Base-by-base conservation (phyloP, 2,888 invertebrate genomes). In the Monoplex corrugatus region DNA sequence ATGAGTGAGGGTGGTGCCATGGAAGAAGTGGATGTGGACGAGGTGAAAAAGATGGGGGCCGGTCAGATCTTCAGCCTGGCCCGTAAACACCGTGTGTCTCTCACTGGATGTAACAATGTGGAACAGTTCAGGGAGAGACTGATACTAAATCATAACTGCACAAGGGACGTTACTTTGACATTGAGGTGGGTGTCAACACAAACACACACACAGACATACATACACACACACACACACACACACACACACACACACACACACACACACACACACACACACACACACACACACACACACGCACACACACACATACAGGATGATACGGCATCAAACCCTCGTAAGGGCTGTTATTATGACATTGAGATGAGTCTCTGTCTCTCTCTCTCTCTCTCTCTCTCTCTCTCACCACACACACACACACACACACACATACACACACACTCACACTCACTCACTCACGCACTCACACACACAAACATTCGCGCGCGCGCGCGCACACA, bases 121-220 rank as follows among this genome's bases (percentile, higher is more conserved):
- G 63, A 80, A 0, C 19, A 80, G n/a, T 87, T 50, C 28, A 57
- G 82, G 50, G 87, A 87, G n/a, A 50, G 87, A n/a, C n/a, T 87
- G 5, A 1, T 87, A 10, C 82, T 87, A 10, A 38, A 82, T 43
- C 6, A 16, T n/a, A 50, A 5, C 23, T 38, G 23, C 40, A 45
- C 23, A 16, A 35, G 50, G 57, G 57, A 13, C 8, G 0, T 13
- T 43, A 78, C 57, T 87, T 50, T 43, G 43, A 87, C 63, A 50
- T 87, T 35, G 23, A 87, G 82, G 87, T 87, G 16, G 28, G 68
- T 8, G 19, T 50, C 8, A 8, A 50, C 16, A 50, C 50, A 50
- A 13, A 50, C 50, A 50, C 16, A 50, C 50, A 50, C 16, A 50
- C 50, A 50, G 8, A 50, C 50, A 50, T 50, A 50, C 50, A 50